Base-by-base conservation (phyloP, 2,888 invertebrate genomes). In the Lypha dubia region DNA sequence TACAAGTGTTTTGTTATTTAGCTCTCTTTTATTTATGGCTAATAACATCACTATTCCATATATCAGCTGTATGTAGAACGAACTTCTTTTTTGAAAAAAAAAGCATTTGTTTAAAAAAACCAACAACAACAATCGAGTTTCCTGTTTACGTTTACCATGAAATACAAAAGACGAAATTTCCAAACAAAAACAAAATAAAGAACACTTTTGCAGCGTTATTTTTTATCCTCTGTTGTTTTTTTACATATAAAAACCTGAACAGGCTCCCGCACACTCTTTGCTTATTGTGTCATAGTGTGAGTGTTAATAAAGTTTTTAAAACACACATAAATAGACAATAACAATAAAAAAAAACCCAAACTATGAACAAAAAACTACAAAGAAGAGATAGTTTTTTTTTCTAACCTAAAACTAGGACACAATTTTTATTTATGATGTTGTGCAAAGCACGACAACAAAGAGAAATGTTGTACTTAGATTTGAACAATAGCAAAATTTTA, bases 251-350 rank as follows among this genome's bases (percentile, higher is more conserved):
- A 38, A 3, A 22, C 53, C 11, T 24, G 9, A 15, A 20, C 32
- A 20, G 17, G 15, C 22, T 3, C 51, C 28, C 32, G 11, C 56
- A 46, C 65, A 24, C 32, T 28, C 28, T n/a, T 28, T 11, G 9
- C 35, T 51, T 51, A 20, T 8, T 51, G n/a, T 35, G n/a, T 28
- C 13, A 38, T 20, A 44, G 28, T 70, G 51, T 17, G 68, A 53
- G 62, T 71, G 62, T 56, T 71, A 63, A 63, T 71, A 71, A 71
- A 71, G 63, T 79, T 79, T 65, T 63, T 35, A 63, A 62, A 79
- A 70, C 62, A 41, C 15, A 62, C 62, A 79, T 71, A 79, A 67
- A 70, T 79, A 79, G 60, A 71, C 70, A 71, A 70, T 51, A 79
- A 71, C 44, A 71, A 70, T 11, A 53, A 68, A 20, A 67, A 24